Base-by-base conservation (phyloP, 2,113 vertebrate genomes). In the Spea multiplicata region DNA sequence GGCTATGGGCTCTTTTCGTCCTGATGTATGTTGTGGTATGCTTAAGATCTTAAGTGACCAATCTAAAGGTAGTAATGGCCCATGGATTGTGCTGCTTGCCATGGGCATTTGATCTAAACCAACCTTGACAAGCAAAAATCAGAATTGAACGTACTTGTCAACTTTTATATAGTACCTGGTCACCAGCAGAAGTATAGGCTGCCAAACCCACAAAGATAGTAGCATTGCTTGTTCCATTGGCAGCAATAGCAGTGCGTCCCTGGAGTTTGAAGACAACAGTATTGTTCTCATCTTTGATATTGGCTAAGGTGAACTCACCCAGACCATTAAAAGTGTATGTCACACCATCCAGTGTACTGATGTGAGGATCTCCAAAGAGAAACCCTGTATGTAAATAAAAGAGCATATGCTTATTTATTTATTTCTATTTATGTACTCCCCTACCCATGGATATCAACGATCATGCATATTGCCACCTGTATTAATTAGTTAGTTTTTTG, bases 301-400 rank as follows among this genome's bases (percentile, higher is more conserved):
- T 76, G 30, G 74, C 65, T 62, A 83, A 65, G 14, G 59, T 69
- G 13, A 76, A 83, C 14, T 83, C 82, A 13, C 82, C 82, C 46
- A 83, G 71, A 8, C 82, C 82, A 57, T 83, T 83, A 73, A 83
- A 83, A 5, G 82, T 83, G 49, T 83, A 83, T 12, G 68, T 44
- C 8, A 74, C 53, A 47, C 50, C 57, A 66, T 83, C 82, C 71
- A 83, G 75, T 45, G 75, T 78, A 47, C 69, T 76, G 13, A 83
- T 59, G 7, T 83, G 82, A 70, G 82, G 82, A 59, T 83, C 82
- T 8, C 82, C 82, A 78, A 48, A 83, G 9, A 83, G 44, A 52
- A 77, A 81, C 14, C 77, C 82, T 83, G 8, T 12, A 45, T 12
- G n/a, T 13, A 8, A 53, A 73, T 45, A 17, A 16, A 61, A 6